A percentile compares a stretch with the other conserved stretches of the same genome.
Conservation (phyloP, 2,797 vertebrate genomes). For the Orestias chungarensis region DNA sequence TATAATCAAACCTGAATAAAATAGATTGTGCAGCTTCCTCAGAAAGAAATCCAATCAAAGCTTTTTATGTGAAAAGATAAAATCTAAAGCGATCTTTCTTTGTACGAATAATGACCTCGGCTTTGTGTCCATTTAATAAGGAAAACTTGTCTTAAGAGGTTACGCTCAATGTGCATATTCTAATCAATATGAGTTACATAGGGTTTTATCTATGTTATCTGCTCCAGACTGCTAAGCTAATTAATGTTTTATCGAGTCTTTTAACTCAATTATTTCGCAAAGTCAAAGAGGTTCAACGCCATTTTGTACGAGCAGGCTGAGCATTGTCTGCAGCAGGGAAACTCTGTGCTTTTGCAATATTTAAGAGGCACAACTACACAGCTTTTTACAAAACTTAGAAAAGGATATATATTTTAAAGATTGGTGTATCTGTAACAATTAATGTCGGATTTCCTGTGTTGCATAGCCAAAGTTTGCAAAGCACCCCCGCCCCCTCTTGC, state of each 20-base stretch:
- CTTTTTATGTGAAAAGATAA: constrained; percentile 88
- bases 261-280: constrained; percentile 89
- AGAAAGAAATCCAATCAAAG: constrained; percentile 87
- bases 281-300: constrained; percentile 84
- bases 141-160: constrained; percentile 87
- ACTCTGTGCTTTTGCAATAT: constrained; percentile 31
- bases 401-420: constrained; percentile 1
- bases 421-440: constrained; percentile 34
- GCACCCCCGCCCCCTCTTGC: constrained; percentile 47
- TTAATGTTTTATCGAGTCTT: constrained; percentile 89
- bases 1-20: constrained; percentile 86
- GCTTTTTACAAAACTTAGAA: constrained; percentile 7
- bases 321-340: constrained; percentile 51
- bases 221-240: constrained; percentile 86
- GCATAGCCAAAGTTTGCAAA: constrained; percentile 60
- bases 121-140: constrained; percentile 87
- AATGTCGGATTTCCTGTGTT: constrained; percentile 36
- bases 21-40: constrained; percentile 80
- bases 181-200: constrained; percentile 90
- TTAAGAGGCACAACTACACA: constrained; percentile 18
- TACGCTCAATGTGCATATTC: constrained; percentile 88
- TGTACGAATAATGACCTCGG: constrained; percentile 84
- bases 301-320: constrained; percentile 70
- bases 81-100: constrained; percentile 87
- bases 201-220: constrained; percentile 88